A percentile compares a stretch with the other conserved stretches of the same genome.
phyloP scores from a whole-genome alignment of 1,140 invertebrate genomes.

The Stegodyphus mimosarum region DNA sequence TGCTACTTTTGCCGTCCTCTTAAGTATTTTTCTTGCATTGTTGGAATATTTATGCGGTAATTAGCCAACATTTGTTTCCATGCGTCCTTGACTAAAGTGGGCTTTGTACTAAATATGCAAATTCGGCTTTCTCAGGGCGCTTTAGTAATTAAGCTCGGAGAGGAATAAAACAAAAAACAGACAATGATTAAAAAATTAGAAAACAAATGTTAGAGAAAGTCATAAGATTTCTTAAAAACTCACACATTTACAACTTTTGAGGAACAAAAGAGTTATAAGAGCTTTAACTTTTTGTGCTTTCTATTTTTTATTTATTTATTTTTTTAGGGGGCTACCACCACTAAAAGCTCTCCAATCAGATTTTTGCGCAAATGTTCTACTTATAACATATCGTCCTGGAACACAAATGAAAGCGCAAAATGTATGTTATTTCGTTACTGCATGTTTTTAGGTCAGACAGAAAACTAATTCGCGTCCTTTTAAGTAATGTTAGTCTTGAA shows the following conservation, averaged over 20 bases:
- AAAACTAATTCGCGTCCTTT: no score
- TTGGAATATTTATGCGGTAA: slow-evolving; percentile 60
- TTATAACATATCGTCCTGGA: slow-evolving; percentile 27
- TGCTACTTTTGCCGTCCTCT: slow-evolving; percentile 24
- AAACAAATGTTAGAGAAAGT: slow-evolving; percentile 13
- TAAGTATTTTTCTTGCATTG: slow-evolving; percentile 52
- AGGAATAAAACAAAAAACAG: slow-evolving; percentile 16
- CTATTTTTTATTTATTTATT: slow-evolving; percentile 10
- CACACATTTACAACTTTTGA: slow-evolving; percentile 35
- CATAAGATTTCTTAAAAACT: slow-evolving; percentile 10
- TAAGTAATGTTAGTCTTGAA: no score
- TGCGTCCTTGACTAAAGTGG: slow-evolving; percentile 6
- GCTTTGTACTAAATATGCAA: slow-evolving; percentile 53
- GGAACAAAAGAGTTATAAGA: slow-evolving; percentile 11
- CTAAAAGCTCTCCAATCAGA: slow-evolving; percentile 42
- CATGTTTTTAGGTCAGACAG: no score
- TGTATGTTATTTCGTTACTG: background rate
- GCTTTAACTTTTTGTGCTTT: slow-evolving; percentile 37
- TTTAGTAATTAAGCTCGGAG: slow-evolving; percentile 47
- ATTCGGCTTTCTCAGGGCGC: slow-evolving; percentile 46
- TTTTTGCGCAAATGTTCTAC: slow-evolving; percentile 42
- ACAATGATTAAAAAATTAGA: background rate
- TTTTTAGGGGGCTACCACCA: background rate
- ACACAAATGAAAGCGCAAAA: slow-evolving; percentile 17
- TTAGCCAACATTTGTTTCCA: slow-evolving; percentile 56